A percentile compares a stretch with the other conserved stretches of the same genome.
These are phyloP conservation scores for Actenoides lindsayi DNA, from an alignment of 2,113 vertebrate species.

Conservation along the genomic window DNA sequence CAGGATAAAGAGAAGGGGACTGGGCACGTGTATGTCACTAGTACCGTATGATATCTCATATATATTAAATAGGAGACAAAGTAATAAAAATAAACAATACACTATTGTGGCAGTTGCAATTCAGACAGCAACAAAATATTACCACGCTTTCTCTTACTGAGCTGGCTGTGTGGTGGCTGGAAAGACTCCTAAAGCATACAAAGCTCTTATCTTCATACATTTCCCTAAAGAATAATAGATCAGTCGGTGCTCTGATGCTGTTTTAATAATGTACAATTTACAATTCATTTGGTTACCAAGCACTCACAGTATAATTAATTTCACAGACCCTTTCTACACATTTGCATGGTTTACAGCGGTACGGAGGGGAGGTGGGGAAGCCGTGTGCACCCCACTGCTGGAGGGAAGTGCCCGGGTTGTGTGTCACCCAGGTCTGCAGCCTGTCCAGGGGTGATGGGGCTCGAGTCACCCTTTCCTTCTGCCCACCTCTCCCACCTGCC, in stretches of 20 bases:
- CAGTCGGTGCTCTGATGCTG: slow-evolving; percentile 78
- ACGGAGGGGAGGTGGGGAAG: slow-evolving; percentile 5
- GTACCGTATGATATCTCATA: not conserved
- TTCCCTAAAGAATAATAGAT: slow-evolving; percentile 82
- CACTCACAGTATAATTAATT: slow-evolving; percentile 82
- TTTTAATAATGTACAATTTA: slow-evolving; percentile 86
- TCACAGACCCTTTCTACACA: slow-evolving; percentile 74
- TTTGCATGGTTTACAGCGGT: slow-evolving; percentile 48
- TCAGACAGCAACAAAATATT: slow-evolving; percentile 46
- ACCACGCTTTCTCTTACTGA: slow-evolving; percentile 51
- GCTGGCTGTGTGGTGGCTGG: slow-evolving; percentile 55
- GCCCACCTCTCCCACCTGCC: not conserved
- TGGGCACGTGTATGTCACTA: not conserved
- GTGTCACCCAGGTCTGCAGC: not conserved
- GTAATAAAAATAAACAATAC: slow-evolving; percentile 37
- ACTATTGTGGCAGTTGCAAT: slow-evolving; percentile 31
- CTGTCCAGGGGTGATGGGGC: not conserved
- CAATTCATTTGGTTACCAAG: slow-evolving; percentile 83
- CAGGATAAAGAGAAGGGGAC: not conserved
- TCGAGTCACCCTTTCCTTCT: not conserved
- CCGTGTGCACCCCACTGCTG: not conserved
- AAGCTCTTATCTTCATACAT: slow-evolving; percentile 80
- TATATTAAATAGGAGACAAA: slow-evolving; percentile 16
- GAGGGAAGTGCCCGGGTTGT: not conserved
- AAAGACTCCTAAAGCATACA: slow-evolving; percentile 71